Base-by-base conservation (phyloP, 2,113 vertebrate species). In the Anarhynchus alexandrinus region DNA sequence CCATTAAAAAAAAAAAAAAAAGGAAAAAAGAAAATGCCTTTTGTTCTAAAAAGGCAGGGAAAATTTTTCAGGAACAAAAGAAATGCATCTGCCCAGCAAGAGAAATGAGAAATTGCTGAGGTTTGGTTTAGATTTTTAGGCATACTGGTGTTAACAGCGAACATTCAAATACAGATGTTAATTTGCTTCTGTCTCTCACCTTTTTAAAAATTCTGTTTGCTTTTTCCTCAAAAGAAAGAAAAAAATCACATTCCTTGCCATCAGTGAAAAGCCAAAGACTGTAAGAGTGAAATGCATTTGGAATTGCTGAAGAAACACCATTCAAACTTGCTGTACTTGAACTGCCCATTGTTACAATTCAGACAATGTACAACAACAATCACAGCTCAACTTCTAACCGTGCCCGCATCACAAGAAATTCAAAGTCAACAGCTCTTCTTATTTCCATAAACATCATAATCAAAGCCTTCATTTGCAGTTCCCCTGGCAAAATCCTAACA, bases 61-160 rank as follows among this genome's bases (percentile, higher is more conserved):
- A 93, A 94, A 94, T 96, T 49, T 18, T 15, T 76, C 94, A 92
- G 77, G 96, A 98, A 98, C 98, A 98, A 98, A 98, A 98, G 97
- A 89, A 97, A 97, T 87, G 92, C 90, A 51, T 97, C 91, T 93
- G 67, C 95, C 84, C 61, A 65, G 93, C 80, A 77, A 96, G 91
- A 79, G 74, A 82, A 92, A 90, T 43, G 64, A 93, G 82, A 95
- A 95, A 97, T 92, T 67, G 32, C 51, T 86, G 67, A 38, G 61
- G 25, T 89, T 84, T 70, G 43, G 52, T 95, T 92, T 55, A 95
- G 61, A 96, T 91, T 74, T 82, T 90, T 52, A 94, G 94, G 84
- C 59, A 93, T 85, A 81, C 78, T 62, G 47, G 15, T 57, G 26
- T 61, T 85, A 92, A 87, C 45, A 89, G 77, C 22, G 14, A 42